Evolutionary conservation across 2,113 vertebrate genomes (phyloP).

Genomic region (Notiomystis cincta): DNA sequence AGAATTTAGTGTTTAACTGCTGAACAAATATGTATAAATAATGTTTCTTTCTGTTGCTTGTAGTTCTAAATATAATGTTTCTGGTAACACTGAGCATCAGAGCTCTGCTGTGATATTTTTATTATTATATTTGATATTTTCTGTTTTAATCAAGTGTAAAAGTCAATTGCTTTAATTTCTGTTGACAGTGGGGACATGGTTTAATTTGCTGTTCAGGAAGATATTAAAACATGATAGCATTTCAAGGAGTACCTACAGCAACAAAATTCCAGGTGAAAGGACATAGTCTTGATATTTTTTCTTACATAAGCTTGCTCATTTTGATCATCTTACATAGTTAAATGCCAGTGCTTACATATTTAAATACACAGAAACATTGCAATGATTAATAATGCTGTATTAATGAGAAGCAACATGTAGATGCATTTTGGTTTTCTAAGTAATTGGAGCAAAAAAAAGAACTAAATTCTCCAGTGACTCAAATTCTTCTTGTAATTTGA

Average conservation of each 20-base stretch:
- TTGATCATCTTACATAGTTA: slow-evolving; percentile 17
- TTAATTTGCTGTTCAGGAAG: neutral
- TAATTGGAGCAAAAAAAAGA: slow-evolving; percentile 50
- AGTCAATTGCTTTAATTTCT: neutral
- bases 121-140: neutral
- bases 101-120: neutral
- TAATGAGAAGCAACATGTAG: slow-evolving; percentile 67
- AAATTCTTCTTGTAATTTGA: slow-evolving; percentile 37
- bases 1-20: neutral
- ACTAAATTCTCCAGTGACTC: slow-evolving; percentile 17
- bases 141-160: neutral
- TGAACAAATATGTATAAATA: fast-evolving
- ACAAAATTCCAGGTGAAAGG: neutral
- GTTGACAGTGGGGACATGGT: neutral
- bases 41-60: neutral
- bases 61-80: neutral
- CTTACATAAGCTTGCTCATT: neutral
- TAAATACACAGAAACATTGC: neutral
- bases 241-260: neutral
- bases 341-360: neutral
- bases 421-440: slow-evolving; percentile 54
- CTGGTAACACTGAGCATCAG: neutral
- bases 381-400: slow-evolving; percentile 32
- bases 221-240: neutral
- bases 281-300: neutral